Conservation (phyloP, 2,888 invertebrate genomes). For the Leptopilina syphax region DNA sequence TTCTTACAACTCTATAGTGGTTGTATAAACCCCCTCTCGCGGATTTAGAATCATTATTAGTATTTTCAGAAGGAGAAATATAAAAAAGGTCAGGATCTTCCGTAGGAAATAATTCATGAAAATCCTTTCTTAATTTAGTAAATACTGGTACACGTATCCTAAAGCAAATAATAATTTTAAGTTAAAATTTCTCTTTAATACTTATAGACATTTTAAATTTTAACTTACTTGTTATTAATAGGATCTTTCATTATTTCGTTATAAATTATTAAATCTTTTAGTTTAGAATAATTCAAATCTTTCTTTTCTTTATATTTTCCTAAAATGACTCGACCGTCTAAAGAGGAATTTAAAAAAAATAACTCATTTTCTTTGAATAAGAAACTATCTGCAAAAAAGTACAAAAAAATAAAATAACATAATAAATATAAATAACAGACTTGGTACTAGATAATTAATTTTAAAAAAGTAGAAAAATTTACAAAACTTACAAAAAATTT, state of each 20-base stretch:
- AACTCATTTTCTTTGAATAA: constrained; percentile 4
- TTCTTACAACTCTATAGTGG: constrained; percentile 2
- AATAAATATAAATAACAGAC: not conserved
- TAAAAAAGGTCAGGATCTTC: constrained; percentile 4
- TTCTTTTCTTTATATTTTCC: constrained; percentile 1
- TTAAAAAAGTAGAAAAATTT: no score
- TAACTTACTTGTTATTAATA: constrained; percentile 12
- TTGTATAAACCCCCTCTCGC: constrained; percentile 5
- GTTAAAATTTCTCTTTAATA: no score
- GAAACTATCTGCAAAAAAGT: not conserved
- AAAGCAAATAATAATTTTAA: not conserved
- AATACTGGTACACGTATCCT: not conserved
- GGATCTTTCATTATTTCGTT: not conserved
- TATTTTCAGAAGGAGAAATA: constrained; percentile 1
- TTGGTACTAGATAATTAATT: no score
- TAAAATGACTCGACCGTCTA: constrained; percentile 10
- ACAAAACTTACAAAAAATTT: no score
- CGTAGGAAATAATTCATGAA: not conserved
- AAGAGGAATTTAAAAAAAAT: constrained; percentile 2
- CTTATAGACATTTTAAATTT: not conserved
- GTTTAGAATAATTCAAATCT: not conserved
- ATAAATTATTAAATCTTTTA: constrained; percentile 1
- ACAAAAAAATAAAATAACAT: not conserved
- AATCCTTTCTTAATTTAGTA: not conserved
- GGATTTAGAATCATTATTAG: not conserved